These are phyloP conservation scores for Timema cristinae DNA, from an alignment of 2,888 invertebrate genomes.

Conservation along the genomic window DNA sequence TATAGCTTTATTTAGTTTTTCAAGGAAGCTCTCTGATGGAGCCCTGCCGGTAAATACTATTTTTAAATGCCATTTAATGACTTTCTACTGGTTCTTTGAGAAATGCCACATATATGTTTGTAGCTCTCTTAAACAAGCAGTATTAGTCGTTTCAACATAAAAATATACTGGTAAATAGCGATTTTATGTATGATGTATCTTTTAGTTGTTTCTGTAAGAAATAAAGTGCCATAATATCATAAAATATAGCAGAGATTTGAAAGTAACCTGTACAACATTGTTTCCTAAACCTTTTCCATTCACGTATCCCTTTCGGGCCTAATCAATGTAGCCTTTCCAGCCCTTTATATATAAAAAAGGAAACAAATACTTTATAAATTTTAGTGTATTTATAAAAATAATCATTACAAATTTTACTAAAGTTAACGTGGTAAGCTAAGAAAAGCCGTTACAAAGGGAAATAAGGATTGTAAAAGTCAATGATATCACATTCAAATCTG, in stretches of 20 bases:
- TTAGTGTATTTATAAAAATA: no score
- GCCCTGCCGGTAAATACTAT: slow-evolving; percentile 22
- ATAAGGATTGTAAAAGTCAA: no score
- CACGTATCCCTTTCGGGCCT: no score
- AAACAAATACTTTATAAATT: no score
- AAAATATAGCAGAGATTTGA: not conserved
- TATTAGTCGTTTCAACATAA: slow-evolving; percentile 21
- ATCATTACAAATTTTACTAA: no score
- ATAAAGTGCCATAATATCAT: not conserved
- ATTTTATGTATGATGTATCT: not conserved
- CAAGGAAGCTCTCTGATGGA: slow-evolving; percentile 14
- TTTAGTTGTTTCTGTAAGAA: slow-evolving; percentile 2
- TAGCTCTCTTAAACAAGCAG: slow-evolving; percentile 16
- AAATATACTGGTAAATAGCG: no score
- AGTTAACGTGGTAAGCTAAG: no score
- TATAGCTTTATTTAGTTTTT: slow-evolving; percentile 14
- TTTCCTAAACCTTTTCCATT: not conserved
- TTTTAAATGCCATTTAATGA: slow-evolving; percentile 23
- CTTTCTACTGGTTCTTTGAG: slow-evolving; percentile 11
- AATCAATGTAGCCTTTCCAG: no score
- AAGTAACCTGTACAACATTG: not conserved
- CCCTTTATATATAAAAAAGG: no score
- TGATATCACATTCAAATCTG: no score
- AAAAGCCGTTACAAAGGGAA: no score
- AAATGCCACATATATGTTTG: slow-evolving; percentile 19